Conservation (phyloP, 92 coral and sea anemone genomes). For the Bergia puertoricense region DNA sequence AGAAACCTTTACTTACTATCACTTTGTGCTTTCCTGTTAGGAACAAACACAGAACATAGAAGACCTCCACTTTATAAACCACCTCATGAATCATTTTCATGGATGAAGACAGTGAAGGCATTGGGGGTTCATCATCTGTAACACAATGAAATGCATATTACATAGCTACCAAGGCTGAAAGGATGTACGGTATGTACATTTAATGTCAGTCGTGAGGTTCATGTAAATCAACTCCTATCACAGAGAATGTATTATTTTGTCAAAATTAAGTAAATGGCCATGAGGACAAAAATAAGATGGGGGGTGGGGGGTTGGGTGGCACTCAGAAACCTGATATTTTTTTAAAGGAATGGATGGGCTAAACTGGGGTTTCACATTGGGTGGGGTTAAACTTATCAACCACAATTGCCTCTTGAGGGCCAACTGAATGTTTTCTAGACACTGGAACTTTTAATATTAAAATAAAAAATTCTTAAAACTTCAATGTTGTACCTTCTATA, state of each 20-base stretch:
- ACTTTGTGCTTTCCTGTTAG: conserved; percentile 94
- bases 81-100: conserved; percentile 83
- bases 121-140: conserved; percentile 62
- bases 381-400: too few species aligned
- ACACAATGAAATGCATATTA: neutral
- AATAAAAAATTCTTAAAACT: neutral
- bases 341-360: too few species aligned
- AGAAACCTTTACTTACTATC: conserved; percentile 56
- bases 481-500: conserved; percentile 43
- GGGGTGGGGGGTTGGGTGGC: too few species aligned
- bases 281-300: too few species aligned
- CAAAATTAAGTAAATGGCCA: too few species aligned
- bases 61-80: conserved; percentile 90
- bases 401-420: too few species aligned
- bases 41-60: conserved; percentile 92
- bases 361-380: too few species aligned
- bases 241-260: too few species aligned
- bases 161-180: neutral
- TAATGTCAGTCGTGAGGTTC: neutral
- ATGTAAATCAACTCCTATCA: too few species aligned
- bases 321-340: too few species aligned
- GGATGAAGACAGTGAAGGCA: conserved; percentile 71
- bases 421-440: too few species aligned
- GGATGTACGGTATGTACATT: neutral
- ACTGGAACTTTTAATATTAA: too few species aligned